Conservation (phyloP, 2,888 invertebrate species). For the Spicauda simplicius region DNA sequence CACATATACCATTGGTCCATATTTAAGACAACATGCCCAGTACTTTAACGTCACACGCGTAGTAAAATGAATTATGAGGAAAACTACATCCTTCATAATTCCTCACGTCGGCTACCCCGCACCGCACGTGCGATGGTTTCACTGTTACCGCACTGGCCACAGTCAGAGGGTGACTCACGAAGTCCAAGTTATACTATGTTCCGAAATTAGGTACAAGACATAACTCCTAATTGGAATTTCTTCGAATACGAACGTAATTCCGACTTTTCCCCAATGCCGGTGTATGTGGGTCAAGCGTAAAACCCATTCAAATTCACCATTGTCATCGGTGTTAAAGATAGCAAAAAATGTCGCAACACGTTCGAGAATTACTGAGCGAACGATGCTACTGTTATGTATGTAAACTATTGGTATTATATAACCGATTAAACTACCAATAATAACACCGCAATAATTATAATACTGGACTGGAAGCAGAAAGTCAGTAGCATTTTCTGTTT, state of each 20-base stretch:
- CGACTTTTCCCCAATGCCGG: slow-evolving; percentile 1
- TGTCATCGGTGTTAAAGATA: neutral
- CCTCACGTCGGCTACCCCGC: too few relatives aligned
- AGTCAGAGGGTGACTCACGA: too few relatives aligned
- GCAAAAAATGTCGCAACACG: neutral
- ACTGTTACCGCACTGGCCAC: too few relatives aligned
- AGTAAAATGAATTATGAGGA: too few relatives aligned
- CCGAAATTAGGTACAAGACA: neutral
- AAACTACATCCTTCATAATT: too few relatives aligned
- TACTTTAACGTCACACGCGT: too few relatives aligned
- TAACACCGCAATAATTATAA: too few relatives aligned
- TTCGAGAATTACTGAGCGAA: neutral
- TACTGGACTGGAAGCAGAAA: too few relatives aligned
- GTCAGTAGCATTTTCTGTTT: too few relatives aligned
- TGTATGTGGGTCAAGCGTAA: neutral
- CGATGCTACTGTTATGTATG: neutral
- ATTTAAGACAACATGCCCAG: too few relatives aligned
- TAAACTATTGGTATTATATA: neutral
- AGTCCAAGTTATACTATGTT: neutral
- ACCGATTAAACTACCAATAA: neutral
- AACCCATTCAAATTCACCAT: slow-evolving; percentile 3
- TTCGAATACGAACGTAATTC: neutral
- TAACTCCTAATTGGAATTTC: neutral
- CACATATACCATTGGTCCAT: too few relatives aligned
- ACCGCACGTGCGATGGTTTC: too few relatives aligned